These are phyloP conservation scores for Conchocele bisecta DNA, from an alignment of 2,888 invertebrate genomes.

Conservation along the genomic window DNA sequence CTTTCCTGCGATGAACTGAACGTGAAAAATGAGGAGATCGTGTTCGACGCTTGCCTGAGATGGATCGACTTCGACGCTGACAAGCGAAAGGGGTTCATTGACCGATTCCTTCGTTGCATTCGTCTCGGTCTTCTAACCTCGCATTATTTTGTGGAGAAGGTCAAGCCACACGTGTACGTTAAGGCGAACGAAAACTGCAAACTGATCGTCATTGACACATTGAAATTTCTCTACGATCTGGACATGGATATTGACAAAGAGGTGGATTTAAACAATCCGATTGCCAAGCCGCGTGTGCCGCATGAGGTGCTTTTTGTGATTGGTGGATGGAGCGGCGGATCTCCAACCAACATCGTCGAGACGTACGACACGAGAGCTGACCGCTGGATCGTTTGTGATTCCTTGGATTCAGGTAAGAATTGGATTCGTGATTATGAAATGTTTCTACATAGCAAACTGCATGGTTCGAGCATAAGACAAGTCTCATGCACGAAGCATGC, in stretches of 20 bases:
- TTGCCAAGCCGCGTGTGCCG: conserved; percentile 88
- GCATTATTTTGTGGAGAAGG: conserved; percentile 93
- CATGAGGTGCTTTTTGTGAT: conserved; percentile 84
- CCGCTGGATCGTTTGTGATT: conserved; percentile 78
- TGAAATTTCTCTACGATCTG: conserved; percentile 95
- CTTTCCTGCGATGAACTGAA: conserved; percentile 80
- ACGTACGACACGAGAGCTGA: conserved; percentile 82
- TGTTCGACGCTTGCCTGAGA: conserved; percentile 85
- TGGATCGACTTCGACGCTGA: conserved; percentile 93
- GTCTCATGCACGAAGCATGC: too few species aligned
- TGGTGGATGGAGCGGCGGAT: conserved; percentile 88
- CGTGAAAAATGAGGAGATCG: conserved; percentile 80
- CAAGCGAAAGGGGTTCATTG: conserved; percentile 89
- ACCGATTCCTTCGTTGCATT: conserved; percentile 84
- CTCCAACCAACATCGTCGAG: conserved; percentile 87
- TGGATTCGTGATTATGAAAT: too few species aligned
- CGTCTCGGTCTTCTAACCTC: conserved; percentile 88
- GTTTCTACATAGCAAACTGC: too few species aligned
- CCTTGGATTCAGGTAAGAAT: conserved; percentile 70
- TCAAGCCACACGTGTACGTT: conserved; percentile 91
- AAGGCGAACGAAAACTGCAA: conserved; percentile 89
- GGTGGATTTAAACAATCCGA: conserved; percentile 84
- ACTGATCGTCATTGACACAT: conserved; percentile 94
- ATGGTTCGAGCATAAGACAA: too few species aligned
- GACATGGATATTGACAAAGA: conserved; percentile 92